phyloP scores from a whole-genome alignment of 2,797 vertebrate species.

The Cygnus olor region DNA sequence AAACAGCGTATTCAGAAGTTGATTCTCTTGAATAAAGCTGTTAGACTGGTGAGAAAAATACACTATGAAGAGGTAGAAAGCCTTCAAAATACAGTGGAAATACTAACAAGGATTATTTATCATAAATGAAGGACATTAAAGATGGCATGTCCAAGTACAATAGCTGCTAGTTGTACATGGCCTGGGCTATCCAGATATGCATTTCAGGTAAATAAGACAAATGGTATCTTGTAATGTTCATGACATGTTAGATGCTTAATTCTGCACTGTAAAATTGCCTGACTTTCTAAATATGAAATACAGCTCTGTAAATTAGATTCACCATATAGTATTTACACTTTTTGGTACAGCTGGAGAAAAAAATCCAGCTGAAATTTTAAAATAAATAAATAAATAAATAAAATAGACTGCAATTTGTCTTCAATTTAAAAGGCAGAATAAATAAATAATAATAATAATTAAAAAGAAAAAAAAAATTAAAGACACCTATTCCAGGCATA shows the following conservation, averaged over 20 bases:
- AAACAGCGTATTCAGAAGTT: background rate
- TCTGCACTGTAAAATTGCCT: background rate
- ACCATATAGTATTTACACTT: background rate
- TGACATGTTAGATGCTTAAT: background rate
- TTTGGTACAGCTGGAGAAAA: background rate
- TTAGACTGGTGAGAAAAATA: background rate
- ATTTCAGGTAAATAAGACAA: conserved; percentile 18
- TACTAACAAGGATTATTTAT: conserved; percentile 15
- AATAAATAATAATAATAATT: background rate
- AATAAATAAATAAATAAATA: background rate
- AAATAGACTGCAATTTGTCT: background rate
- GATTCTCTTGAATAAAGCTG: background rate
- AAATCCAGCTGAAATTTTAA: background rate
- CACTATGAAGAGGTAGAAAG: background rate
- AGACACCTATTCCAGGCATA: background rate
- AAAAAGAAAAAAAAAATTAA: background rate
- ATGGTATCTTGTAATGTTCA: background rate
- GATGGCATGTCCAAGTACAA: background rate
- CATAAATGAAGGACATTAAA: conserved; percentile 3
- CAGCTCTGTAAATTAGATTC: background rate
- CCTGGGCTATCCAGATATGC: background rate
- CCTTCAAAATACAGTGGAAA: conserved; percentile 3
- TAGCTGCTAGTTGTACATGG: background rate
- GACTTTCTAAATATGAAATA: background rate
- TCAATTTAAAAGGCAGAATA: background rate